Evolutionary conservation across 2,113 vertebrate species (phyloP), one percentile per base, ranked within the genome.

Genomic region (Semnornis frantzii): DNA sequence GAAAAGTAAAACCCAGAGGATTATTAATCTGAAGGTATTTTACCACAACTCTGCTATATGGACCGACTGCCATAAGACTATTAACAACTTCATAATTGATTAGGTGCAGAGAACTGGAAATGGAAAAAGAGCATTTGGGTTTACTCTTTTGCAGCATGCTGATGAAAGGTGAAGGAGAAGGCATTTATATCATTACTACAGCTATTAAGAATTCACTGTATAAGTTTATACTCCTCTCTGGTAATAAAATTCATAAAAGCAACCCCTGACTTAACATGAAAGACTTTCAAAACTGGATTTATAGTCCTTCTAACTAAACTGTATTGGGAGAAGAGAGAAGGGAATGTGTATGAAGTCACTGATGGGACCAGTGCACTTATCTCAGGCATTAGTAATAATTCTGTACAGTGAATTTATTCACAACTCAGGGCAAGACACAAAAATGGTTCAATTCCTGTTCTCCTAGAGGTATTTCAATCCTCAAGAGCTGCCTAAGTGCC

Each of bases 381-480:
- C 78, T 82, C 70, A 69, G 87, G 70, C 44, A 76, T 89, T 87
- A 76, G 24, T 57, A 89, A 87, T 59, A 90, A 86, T 62, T 76
- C 59, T 11, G 2, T 50, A 44, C 20, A 75, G 76, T 13, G 30
- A 85, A 93, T 94, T 90, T 93, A 83, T 71, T 90, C 79, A 86
- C 68, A 88, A 92, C 19, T 86, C 85, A 93, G 93, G 50, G 31
- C 15, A 72, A 94, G 77, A 86, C 68, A 91, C 65, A 93, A 85
- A 82, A 95, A 90, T 60, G 58, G 54, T 69, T 90, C 65, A 71
- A 75, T 54, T 90, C 70, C 76, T 90, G 8, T 90, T 88, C 69
- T 75, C 23, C n/a, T 74, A 63, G 54, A 64, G 33, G 25, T 78
- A 78, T 65, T 96, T 92, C 82, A 86, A 87, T 57, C 65, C 77